A percentile compares a stretch with the other conserved stretches of the same genome.
phyloP scores from a whole-genome alignment of 2,113 vertebrate species.

The Thunnus maccoyii region DNA sequence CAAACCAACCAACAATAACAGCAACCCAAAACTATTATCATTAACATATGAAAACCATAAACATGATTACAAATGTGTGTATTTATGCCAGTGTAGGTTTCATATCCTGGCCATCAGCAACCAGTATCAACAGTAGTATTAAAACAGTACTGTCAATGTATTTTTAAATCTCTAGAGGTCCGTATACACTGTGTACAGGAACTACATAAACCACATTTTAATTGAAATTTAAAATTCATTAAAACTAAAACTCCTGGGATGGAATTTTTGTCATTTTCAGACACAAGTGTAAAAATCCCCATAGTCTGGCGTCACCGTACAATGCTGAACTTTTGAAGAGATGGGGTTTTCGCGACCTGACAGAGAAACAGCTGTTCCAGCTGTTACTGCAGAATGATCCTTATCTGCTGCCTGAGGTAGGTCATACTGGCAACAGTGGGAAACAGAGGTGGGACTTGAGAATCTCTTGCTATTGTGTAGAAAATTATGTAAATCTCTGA shows the following conservation, averaged over 20 bases:
- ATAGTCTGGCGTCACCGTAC: conserved; percentile 62
- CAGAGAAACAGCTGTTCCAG: conserved; percentile 78
- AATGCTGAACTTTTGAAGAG: conserved; percentile 67
- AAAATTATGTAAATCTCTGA: neutral
- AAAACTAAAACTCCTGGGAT: neutral
- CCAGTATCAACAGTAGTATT: neutral
- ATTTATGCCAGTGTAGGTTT: too few species aligned
- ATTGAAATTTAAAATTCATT: neutral
- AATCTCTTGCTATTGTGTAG: neutral
- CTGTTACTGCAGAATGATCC: conserved; percentile 86
- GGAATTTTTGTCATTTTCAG: conserved; percentile 60
- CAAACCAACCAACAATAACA: too few species aligned
- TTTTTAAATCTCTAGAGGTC: neutral
- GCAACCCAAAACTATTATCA: too few species aligned
- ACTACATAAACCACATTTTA: neutral
- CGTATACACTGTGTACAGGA: neutral
- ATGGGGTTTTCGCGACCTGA: conserved; percentile 59
- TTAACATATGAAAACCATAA: too few species aligned
- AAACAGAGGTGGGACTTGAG: neutral
- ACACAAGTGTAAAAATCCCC: conserved; percentile 78
- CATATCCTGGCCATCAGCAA: neutral
- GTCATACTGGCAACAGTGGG: neutral
- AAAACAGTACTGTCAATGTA: neutral
- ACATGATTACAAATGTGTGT: too few species aligned
- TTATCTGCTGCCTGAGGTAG: conserved; percentile 83